Conservation (phyloP, 2,888 invertebrate genomes). For the Cryptophagus acutangulus region DNA sequence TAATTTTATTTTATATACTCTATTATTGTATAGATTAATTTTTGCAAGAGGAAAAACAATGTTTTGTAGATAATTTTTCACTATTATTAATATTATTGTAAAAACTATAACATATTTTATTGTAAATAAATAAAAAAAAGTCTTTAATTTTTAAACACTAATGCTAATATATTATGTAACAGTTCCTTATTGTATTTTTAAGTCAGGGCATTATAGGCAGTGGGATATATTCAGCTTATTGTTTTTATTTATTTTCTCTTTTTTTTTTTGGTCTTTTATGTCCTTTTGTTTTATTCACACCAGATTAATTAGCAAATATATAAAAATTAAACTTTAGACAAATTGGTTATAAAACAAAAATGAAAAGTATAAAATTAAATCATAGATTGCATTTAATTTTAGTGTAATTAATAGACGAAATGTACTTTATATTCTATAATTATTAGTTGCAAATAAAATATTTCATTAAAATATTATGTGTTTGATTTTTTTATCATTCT, state of each 20-base stretch:
- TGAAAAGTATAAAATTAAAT: not conserved
- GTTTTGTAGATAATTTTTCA: slow-evolving; percentile 16
- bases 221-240: slow-evolving; percentile 10
- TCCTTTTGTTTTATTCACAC: not conserved
- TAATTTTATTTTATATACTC: slow-evolving; percentile 25
- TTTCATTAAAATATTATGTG: too few relatives aligned
- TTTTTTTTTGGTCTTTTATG: not conserved
- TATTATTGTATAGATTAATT: slow-evolving; percentile 19
- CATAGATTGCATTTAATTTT: slow-evolving; percentile 19
- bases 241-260: not conserved
- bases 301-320: not conserved
- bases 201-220: slow-evolving; percentile 23
- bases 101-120: slow-evolving; percentile 22
- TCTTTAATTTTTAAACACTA: slow-evolving; percentile 24
- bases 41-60: slow-evolving; percentile 16
- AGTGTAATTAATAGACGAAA: slow-evolving; percentile 13
- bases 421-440: slow-evolving; percentile 17
- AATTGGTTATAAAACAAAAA: not conserved
- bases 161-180: slow-evolving; percentile 11
- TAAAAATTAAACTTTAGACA: slow-evolving; percentile 1
- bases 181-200: slow-evolving; percentile 15
- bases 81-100: slow-evolving; percentile 22
- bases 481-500: too few relatives aligned
- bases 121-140: slow-evolving; percentile 20
- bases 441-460: slow-evolving; percentile 17